Percentiles rank a stretch among this genome's conserved stretches.
Conservation (phyloP, 2,113 vertebrate genomes). For the Rhizomys pruinosus region DNA sequence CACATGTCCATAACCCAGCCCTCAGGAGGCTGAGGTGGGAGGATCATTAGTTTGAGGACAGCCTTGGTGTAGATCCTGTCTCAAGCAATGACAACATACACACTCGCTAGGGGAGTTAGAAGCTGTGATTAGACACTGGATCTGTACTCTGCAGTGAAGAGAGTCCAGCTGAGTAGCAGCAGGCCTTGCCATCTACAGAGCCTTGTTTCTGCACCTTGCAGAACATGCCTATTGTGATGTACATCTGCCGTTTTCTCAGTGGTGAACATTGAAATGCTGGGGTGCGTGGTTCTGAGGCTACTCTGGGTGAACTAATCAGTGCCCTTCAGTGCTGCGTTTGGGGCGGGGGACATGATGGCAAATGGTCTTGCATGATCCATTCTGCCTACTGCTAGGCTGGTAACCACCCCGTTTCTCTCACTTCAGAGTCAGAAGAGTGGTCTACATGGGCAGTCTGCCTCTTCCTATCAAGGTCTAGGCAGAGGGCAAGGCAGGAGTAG, state of each 20-base stretch:
- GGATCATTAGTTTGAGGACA: not conserved
- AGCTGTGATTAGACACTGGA: not conserved
- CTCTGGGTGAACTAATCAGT: not conserved
- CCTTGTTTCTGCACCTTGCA: not conserved
- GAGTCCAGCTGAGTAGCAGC: not conserved
- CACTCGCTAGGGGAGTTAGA: too few relatives aligned
- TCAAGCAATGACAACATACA: not conserved
- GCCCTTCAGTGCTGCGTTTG: not conserved
- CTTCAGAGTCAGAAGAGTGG: not conserved
- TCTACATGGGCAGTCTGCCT: not conserved
- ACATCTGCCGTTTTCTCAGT: not conserved
- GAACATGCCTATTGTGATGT: not conserved
- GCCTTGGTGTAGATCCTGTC: not conserved
- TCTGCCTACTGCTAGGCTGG: not conserved
- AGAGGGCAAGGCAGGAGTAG: fast-evolving
- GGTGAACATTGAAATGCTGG: constrained; percentile 36
- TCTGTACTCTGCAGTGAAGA: not conserved
- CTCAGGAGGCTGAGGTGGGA: not conserved
- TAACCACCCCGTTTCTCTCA: not conserved
- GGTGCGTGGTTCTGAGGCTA: not conserved
- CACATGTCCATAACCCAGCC: too few relatives aligned
- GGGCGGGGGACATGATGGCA: not conserved
- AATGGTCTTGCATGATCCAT: not conserved
- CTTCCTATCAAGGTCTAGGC: fast-evolving
- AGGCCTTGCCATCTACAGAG: not conserved